These are phyloP conservation scores for Chrysopilus asiliformis DNA, from an alignment of 2,888 invertebrate genomes.

Conservation along the genomic window DNA sequence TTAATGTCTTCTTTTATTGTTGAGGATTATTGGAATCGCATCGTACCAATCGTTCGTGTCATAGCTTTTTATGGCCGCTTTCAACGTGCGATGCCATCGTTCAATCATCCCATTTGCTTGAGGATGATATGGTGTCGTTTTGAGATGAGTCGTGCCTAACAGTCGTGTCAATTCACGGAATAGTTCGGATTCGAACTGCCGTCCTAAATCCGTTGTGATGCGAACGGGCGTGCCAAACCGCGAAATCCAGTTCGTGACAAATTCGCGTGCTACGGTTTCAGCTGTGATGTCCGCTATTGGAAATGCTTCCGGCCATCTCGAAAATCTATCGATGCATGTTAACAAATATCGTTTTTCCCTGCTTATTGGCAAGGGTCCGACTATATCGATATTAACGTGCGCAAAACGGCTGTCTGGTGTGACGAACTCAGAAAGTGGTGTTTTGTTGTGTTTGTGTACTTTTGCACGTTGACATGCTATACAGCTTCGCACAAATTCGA, in stretches of 20 bases:
- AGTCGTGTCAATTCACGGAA: conserved; percentile 18
- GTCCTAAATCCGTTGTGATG: conserved; percentile 26
- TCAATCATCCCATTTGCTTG: conserved; percentile 29
- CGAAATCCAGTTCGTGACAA: conserved; percentile 26
- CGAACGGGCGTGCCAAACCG: conserved; percentile 26
- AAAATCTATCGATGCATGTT: conserved; percentile 18
- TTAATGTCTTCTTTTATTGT: too few species aligned
- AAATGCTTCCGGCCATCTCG: conserved; percentile 18
- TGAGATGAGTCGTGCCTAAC: conserved; percentile 18
- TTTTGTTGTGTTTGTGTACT: conserved; percentile 2
- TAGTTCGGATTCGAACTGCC: conserved; percentile 23
- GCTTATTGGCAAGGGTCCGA: conserved; percentile 28
- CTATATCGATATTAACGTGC: conserved; percentile 33
- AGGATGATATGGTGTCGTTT: conserved; percentile 25
- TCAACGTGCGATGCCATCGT: conserved; percentile 27
- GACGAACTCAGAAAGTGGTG: neutral
- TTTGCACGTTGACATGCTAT: conserved; percentile 4
- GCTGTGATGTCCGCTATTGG: conserved; percentile 18
- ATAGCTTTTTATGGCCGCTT: conserved; percentile 23
- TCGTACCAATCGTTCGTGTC: conserved; percentile 18
- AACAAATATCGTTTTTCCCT: conserved; percentile 22
- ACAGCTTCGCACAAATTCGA: conserved; percentile 1
- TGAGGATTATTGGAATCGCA: conserved; percentile 23
- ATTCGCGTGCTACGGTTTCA: conserved; percentile 14
- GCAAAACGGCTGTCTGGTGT: conserved; percentile 14